Conservation (phyloP, 2,888 invertebrate genomes). For the Pollenia amentaria region DNA sequence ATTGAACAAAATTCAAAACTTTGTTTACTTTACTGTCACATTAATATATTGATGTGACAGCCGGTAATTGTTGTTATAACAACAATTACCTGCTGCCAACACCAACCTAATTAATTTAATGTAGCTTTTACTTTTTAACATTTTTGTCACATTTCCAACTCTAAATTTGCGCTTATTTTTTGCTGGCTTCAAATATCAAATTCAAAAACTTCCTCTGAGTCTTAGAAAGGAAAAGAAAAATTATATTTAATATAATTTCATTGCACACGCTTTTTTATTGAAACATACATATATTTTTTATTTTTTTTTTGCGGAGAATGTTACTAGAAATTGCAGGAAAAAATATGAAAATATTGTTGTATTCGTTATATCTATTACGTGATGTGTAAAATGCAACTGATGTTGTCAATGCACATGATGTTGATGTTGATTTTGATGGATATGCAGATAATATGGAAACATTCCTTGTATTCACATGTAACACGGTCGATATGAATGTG, state of each 20-base stretch:
- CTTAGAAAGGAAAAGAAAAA: background rate
- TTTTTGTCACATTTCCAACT: background rate
- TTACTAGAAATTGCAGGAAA: background rate
- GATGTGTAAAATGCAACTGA: slow-evolving; percentile 68
- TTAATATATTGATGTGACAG: too few species aligned
- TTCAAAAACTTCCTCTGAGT: slow-evolving; percentile 21
- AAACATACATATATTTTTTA: slow-evolving; percentile 24
- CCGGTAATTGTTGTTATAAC: too few species aligned
- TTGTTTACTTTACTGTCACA: too few species aligned
- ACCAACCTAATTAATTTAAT: too few species aligned
- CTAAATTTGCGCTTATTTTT: background rate
- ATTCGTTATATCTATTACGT: slow-evolving; percentile 65
- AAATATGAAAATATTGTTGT: background rate
- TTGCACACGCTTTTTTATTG: slow-evolving; percentile 35
- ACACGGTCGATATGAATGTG: slow-evolving; percentile 32
- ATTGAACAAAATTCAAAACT: too few species aligned
- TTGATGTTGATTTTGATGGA: slow-evolving; percentile 71
- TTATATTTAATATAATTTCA: slow-evolving; percentile 43
- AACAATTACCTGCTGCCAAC: too few species aligned
- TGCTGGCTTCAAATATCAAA: slow-evolving; percentile 3
- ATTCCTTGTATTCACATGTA: background rate
- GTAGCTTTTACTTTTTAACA: background rate
- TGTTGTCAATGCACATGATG: slow-evolving; percentile 71
- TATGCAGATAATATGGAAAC: slow-evolving; percentile 65
- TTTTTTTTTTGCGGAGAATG: background rate